phyloP scores from a whole-genome alignment of 1,140 invertebrate genomes.

The Adoxophyes honmai region DNA sequence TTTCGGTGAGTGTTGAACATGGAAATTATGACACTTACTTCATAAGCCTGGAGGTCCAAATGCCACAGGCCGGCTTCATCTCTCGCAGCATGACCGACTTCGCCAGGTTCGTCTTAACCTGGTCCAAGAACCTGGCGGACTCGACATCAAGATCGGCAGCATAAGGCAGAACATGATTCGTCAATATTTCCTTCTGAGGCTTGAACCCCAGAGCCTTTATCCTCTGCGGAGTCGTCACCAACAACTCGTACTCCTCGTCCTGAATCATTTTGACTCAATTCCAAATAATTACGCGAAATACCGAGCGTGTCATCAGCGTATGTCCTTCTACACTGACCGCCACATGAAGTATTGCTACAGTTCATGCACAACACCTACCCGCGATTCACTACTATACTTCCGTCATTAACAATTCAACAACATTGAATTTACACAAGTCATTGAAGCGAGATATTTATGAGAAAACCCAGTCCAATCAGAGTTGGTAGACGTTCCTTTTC shows the following conservation, averaged over 20 bases:
- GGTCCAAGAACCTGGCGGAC: conserved; percentile 77
- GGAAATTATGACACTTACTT: conserved; percentile 75
- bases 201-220: conserved; percentile 55
- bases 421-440: conserved; percentile 71
- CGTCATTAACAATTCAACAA: conserved; percentile 43
- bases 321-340: conserved; percentile 25
- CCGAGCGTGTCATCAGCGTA: conserved; percentile 23
- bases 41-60: conserved; percentile 81
- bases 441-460: conserved; percentile 27
- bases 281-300: conserved; percentile 14
- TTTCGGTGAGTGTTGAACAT: no score
- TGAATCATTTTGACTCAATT: conserved; percentile 50
- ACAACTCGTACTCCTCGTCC: conserved; percentile 56
- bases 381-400: conserved; percentile 25
- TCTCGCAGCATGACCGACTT: conserved; percentile 82
- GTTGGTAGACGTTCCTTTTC: conserved; percentile 16
- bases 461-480: conserved; percentile 23
- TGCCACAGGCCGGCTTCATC: conserved; percentile 81
- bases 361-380: conserved; percentile 16
- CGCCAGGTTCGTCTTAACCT: conserved; percentile 84
- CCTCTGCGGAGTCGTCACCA: conserved; percentile 48
- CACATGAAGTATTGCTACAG: conserved; percentile 34
- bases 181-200: conserved; percentile 81
- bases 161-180: conserved; percentile 84
- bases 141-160: conserved; percentile 81